Conservation (phyloP, 2,113 vertebrate genomes). For the Pungitius pungitius region DNA sequence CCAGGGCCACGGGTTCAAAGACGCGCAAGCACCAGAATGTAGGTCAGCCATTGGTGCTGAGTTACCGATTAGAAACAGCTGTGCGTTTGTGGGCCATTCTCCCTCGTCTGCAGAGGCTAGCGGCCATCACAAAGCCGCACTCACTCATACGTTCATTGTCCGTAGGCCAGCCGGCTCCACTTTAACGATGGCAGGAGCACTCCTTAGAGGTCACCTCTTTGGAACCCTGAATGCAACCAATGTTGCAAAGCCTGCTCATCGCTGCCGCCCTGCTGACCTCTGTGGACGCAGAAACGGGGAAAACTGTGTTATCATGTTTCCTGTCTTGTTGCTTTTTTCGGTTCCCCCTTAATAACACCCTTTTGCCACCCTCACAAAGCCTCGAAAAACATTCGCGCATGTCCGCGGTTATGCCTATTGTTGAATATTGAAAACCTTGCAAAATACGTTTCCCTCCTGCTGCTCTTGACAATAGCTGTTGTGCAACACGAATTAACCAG, state of each 20-base stretch:
- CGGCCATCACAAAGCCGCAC: constrained; percentile 32
- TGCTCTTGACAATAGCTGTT: constrained; percentile 46
- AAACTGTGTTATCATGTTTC: constrained; percentile 29
- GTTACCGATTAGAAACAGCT: constrained; percentile 84
- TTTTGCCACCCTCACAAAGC: constrained; percentile 21
- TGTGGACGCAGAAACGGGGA: constrained; percentile 1
- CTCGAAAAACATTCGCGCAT: constrained; percentile 40
- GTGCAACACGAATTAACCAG: constrained; percentile 41
- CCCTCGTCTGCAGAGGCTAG: constrained; percentile 51
- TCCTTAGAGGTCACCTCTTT: constrained; percentile 37
- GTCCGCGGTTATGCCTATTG: constrained; percentile 60
- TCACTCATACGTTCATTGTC: constrained; percentile 27
- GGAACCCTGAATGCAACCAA: constrained; percentile 32
- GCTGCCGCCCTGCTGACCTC: neutral
- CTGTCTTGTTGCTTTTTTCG: constrained; percentile 32
- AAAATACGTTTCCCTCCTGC: constrained; percentile 52
- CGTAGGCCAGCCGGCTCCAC: constrained; percentile 25
- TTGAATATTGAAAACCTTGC: constrained; percentile 56
- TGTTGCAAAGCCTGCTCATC: constrained; percentile 13
- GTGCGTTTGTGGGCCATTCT: constrained; percentile 70
- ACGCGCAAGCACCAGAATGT: constrained; percentile 76
- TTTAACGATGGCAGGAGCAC: constrained; percentile 36
- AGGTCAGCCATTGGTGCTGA: constrained; percentile 79
- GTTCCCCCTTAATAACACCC: constrained; percentile 41
- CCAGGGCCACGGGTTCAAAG: constrained; percentile 78